Conservation (phyloP, 1,140 invertebrate species). For the Popillia japonica region DNA sequence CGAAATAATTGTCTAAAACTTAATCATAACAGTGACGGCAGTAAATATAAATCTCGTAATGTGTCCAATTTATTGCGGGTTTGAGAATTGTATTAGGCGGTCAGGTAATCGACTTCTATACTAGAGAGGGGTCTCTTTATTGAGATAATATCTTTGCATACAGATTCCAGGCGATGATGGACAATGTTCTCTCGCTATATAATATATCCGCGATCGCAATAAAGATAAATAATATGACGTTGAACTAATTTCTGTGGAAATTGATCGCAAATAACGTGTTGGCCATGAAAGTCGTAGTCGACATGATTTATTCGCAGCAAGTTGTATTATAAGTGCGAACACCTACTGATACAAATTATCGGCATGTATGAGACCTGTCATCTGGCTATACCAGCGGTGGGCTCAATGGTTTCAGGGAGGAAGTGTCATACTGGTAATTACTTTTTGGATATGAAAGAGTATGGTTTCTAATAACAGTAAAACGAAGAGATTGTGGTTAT, state of each 20-base stretch:
- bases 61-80: neutral
- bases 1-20: too few species aligned
- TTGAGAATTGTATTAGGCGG: too few species aligned
- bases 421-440: too few species aligned
- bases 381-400: too few species aligned
- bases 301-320: conserved; percentile 47
- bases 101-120: too few species aligned
- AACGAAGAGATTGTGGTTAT: too few species aligned
- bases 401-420: too few species aligned
- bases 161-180: neutral
- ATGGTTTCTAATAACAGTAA: too few species aligned
- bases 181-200: neutral
- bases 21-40: too few species aligned
- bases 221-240: conserved; percentile 45
- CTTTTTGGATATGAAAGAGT: too few species aligned
- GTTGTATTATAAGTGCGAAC: conserved; percentile 46
- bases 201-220: conserved; percentile 35
- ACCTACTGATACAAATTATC: conserved; percentile 49
- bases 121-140: conserved; percentile 17
- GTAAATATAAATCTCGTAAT: neutral
- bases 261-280: conserved; percentile 47
- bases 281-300: conserved; percentile 46
- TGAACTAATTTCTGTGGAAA: conserved; percentile 49
- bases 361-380: conserved; percentile 14
- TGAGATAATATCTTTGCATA: neutral